These are phyloP conservation scores for Formica exsecta DNA, from an alignment of 1,140 invertebrate genomes.

Conservation along the genomic window DNA sequence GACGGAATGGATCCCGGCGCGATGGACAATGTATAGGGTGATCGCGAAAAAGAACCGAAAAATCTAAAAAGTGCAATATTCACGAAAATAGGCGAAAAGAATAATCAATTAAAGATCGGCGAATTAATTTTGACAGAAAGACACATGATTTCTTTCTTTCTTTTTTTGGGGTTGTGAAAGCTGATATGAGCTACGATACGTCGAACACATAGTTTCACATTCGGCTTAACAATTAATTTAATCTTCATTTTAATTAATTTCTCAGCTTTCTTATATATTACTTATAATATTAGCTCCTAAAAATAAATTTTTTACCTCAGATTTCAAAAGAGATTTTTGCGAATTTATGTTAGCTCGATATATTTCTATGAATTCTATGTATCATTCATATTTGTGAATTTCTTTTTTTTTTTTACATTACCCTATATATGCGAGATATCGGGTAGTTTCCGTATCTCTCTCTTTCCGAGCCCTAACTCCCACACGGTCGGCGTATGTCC, in stretches of 20 bases:
- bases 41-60: slow-evolving; percentile 17
- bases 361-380: neutral
- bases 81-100: neutral
- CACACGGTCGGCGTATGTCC: slow-evolving; percentile 75
- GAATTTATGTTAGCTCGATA: neutral
- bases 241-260: no score
- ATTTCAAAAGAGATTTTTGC: neutral
- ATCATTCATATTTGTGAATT: neutral
- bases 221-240: no score
- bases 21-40: slow-evolving; percentile 1
- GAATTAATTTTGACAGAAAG: neutral
- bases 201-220: no score
- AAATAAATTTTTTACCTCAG: neutral
- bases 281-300: neutral
- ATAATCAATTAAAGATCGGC: neutral
- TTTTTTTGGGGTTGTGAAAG: no score
- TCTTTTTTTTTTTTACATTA: slow-evolving; percentile 5
- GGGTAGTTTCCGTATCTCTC: neutral
- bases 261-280: no score
- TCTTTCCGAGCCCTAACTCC: slow-evolving; percentile 42
- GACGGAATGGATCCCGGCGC: slow-evolving; percentile 7
- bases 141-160: neutral
- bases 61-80: neutral
- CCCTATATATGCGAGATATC: neutral
- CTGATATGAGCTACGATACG: no score